Percentiles rank a stretch among this genome's conserved stretches.
Evolutionary conservation across 2,113 vertebrate species (phyloP).

Genomic region (Perca fluviatilis): DNA sequence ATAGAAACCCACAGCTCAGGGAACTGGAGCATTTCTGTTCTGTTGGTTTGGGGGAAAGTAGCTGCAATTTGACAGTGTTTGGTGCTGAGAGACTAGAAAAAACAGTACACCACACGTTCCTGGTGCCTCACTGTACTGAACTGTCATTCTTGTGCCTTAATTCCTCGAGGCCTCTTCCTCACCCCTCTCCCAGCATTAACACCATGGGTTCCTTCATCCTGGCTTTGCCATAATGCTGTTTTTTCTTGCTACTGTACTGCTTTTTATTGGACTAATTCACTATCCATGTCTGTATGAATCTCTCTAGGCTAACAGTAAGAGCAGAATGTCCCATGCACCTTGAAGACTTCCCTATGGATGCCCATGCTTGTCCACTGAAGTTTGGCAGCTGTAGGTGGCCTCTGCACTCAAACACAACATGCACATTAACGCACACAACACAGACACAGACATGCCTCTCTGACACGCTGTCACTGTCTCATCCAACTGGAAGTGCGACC

Average conservation of each 20-base stretch:
- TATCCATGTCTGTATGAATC: conserved; percentile 25
- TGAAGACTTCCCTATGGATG: conserved; percentile 89
- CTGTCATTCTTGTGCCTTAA: neutral
- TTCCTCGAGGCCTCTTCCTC: neutral
- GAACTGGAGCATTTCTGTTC: conserved; percentile 61
- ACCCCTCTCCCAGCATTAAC: neutral
- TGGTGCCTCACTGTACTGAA: conserved; percentile 18
- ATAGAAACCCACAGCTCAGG: conserved; percentile 62
- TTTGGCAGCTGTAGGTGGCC: conserved; percentile 88
- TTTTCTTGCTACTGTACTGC: neutral
- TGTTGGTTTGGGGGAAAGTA: conserved; percentile 29
- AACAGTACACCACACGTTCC: neutral
- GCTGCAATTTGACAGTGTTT: conserved; percentile 40
- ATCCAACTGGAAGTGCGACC: conserved; percentile 41
- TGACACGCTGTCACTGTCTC: conserved; percentile 28
- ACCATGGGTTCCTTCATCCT: neutral
- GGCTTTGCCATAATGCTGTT: neutral
- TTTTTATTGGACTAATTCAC: conserved; percentile 10
- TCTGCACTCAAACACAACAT: conserved; percentile 5
- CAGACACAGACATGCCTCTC: neutral
- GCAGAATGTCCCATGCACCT: conserved; percentile 89
- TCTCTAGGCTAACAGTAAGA: conserved; percentile 85
- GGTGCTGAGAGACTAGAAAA: conserved; percentile 11
- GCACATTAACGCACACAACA: neutral
- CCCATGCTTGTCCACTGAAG: conserved; percentile 88